Evolutionary conservation across 2,113 vertebrate genomes (phyloP).

Genomic region (Ranitomeya variabilis): DNA sequence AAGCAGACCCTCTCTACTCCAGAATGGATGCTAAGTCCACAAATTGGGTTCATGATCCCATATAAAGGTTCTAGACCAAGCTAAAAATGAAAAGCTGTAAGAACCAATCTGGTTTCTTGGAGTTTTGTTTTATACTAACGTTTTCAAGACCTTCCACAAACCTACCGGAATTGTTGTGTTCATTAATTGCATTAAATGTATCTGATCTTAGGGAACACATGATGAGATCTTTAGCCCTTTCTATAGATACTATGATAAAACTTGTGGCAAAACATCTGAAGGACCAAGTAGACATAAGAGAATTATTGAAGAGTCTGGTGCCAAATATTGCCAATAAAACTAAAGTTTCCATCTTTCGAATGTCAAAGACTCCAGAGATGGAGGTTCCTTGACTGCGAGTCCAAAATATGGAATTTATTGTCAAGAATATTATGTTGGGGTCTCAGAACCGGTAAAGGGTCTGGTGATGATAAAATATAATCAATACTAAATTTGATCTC

Average conservation of each 20-base stretch:
- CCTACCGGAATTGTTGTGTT: too few species aligned
- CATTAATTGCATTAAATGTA: neutral
- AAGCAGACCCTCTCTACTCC: too few species aligned
- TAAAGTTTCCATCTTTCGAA: neutral
- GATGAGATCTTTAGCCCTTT: neutral
- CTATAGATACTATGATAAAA: neutral
- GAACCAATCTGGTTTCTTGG: too few species aligned
- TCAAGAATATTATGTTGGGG: constrained; percentile 68
- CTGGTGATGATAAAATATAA: constrained; percentile 92
- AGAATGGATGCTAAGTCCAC: too few species aligned
- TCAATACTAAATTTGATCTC: constrained; percentile 98
- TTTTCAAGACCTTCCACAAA: too few species aligned
- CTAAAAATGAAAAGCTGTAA: too few species aligned
- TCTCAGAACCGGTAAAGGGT: constrained; percentile 77
- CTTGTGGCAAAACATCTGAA: neutral
- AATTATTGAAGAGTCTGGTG: neutral
- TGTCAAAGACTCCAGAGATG: constrained; percentile 77
- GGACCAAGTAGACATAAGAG: neutral
- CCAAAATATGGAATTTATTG: constrained; percentile 72
- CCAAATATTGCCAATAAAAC: neutral
- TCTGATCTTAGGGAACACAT: neutral
- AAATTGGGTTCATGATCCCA: too few species aligned
- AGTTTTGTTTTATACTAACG: too few species aligned
- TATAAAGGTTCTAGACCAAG: too few species aligned
- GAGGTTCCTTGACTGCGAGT: constrained; percentile 79